These are phyloP conservation scores for Nysson spinosus DNA, from an alignment of 2,888 invertebrate species.

Conservation along the genomic window DNA sequence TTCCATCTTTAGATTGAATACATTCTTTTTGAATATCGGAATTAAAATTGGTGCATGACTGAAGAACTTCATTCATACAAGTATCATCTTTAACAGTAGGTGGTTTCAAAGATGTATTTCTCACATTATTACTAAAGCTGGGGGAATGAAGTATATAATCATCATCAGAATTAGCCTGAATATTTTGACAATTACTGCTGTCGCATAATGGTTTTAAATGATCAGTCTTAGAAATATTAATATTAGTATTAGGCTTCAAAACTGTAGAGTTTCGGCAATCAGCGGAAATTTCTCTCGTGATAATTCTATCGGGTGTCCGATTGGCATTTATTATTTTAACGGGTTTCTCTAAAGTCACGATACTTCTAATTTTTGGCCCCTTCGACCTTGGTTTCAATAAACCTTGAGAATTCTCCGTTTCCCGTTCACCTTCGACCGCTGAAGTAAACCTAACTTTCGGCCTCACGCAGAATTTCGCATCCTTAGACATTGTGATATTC, in stretches of 20 bases:
- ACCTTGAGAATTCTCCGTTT: slow-evolving; percentile 2
- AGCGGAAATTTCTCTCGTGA: background rate
- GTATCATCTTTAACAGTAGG: background rate
- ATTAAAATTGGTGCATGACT: background rate
- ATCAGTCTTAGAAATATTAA: background rate
- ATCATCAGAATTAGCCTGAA: slow-evolving; percentile 9
- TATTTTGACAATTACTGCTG: slow-evolving; percentile 7
- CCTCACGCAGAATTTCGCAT: slow-evolving; percentile 25
- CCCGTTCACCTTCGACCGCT: slow-evolving; percentile 14
- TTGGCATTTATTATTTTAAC: slow-evolving; percentile 48
- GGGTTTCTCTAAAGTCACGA: slow-evolving; percentile 51
- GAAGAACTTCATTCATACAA: background rate
- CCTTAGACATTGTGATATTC: slow-evolving; percentile 29
- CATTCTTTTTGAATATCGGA: background rate
- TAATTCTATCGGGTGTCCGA: background rate
- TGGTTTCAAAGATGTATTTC: background rate
- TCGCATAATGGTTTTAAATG: slow-evolving; percentile 4
- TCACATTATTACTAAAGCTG: background rate
- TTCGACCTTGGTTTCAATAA: slow-evolving; percentile 6
- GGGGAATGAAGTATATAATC: background rate
- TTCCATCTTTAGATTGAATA: slow-evolving; percentile 23
- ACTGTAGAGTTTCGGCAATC: background rate
- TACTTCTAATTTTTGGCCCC: slow-evolving; percentile 55
- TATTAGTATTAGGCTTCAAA: too few relatives aligned
- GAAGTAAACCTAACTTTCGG: slow-evolving; percentile 66